Evolutionary conservation across 2,888 invertebrate species (phyloP), one percentile per base, ranked within the genome.

Genomic region (Drosophila histrio): DNA sequence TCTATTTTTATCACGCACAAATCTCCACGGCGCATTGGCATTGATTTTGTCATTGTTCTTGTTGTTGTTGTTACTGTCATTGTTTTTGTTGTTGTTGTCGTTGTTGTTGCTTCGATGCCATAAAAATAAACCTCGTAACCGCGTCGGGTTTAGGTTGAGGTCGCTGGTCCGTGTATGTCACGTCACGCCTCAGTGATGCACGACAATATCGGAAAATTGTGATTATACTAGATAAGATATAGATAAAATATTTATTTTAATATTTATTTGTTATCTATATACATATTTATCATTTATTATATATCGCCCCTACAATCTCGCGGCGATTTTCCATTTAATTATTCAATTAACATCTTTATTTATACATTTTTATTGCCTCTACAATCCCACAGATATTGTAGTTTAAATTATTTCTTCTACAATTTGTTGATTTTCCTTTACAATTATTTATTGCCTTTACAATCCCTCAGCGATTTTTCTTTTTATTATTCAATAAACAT

Each of bases 1-100:
- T 59, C 72, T 75, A 77, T 75, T 75, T 75, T 72, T 75, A 72
- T 63, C 62, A 41, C 54, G 1, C 67, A 54, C 67, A 72, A 75
- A 75, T 75, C 75, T 77, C 67, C 56, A 22, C 38, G 47, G 67
- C 65, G 57, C 60, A 75, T 60, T 75, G 49, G 47, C 72, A 75
- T 75, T 77, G 77, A 75, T 77, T 75, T 77, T 72, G 72, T 52
- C 26, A 21, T 9, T 21, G 36, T 26, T 49, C 11, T 26, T 9
- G 47, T n/a, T 21, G 30, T 22, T 47, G 15, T 24, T 24, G 9
- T 60, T 57, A n/a, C 15, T 46, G 22, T 15, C 24, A 3, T 17
- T 28, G 15, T 22, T 34, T 34, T 49, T 49, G 13, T 60, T 57
- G 15, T 22, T 46, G 22, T 15, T 36, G 7, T 17, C 21, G 15